A percentile compares a stretch with the other conserved stretches of the same genome.
phyloP scores from a whole-genome alignment of 92 coral and sea anemone species.

The Siderastrea radians region DNA sequence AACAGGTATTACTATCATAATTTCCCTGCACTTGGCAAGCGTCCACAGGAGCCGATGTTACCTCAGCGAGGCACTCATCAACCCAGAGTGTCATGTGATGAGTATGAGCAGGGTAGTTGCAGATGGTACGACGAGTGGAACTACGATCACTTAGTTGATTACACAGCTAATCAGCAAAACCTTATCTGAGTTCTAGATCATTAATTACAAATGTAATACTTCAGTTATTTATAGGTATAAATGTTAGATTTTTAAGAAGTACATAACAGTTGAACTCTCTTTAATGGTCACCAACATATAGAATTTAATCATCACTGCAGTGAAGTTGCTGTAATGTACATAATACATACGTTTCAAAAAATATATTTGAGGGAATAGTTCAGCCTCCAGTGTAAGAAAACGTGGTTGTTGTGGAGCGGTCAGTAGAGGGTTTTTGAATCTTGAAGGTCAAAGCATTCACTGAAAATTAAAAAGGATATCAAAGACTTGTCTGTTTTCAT shows the following conservation, averaged over 20 bases:
- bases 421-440: too few species aligned
- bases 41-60: slow-evolving; percentile 87
- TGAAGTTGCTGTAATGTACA: too few species aligned
- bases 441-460: too few species aligned
- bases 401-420: too few species aligned
- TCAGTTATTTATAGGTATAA: too few species aligned
- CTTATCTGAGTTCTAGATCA: slow-evolving; percentile 24
- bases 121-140: slow-evolving; percentile 99
- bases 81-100: slow-evolving; percentile 97
- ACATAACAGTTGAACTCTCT: too few species aligned
- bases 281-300: too few species aligned
- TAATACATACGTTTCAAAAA: too few species aligned
- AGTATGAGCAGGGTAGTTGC: slow-evolving; percentile 98
- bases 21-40: slow-evolving; percentile 95
- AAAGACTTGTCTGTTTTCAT: neutral
- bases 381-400: too few species aligned
- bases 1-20: slow-evolving; percentile 96
- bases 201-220: neutral
- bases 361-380: too few species aligned
- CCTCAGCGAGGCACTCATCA: slow-evolving; percentile 82
- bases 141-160: slow-evolving; percentile 92
- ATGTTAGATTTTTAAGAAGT: too few species aligned
- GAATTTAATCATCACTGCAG: too few species aligned
- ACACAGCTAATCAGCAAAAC: slow-evolving; percentile 67
- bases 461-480: neutral